Conservation (phyloP, 2,797 vertebrate species). For the Gadopsis marmoratus region DNA sequence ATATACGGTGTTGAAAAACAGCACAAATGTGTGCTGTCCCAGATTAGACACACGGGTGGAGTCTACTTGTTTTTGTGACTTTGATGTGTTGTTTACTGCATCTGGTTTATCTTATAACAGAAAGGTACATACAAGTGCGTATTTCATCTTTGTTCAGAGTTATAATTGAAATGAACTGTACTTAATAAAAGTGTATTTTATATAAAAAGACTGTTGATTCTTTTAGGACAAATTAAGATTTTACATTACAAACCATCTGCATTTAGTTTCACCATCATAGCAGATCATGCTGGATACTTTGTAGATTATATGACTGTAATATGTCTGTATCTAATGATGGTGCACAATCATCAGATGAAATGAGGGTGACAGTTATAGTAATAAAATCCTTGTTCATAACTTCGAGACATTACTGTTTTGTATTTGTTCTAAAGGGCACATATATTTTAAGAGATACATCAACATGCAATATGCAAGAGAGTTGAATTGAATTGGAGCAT, state of each 20-base stretch:
- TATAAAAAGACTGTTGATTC: not conserved
- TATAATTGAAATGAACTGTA: slow-evolving; percentile 7
- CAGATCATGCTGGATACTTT: not conserved
- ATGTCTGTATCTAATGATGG: not conserved
- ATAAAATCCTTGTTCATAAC: not conserved
- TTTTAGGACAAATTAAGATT: not conserved
- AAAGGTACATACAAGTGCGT: not conserved
- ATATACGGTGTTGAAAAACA: not conserved
- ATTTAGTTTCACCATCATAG: not conserved
- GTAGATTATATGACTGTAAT: not conserved
- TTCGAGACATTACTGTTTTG: not conserved
- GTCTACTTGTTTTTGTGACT: slow-evolving; percentile 7
- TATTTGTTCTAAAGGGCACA: not conserved
- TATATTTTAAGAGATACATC: not conserved
- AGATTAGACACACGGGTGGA: not conserved
- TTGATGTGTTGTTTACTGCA: not conserved
- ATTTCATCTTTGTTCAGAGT: slow-evolving; percentile 7
- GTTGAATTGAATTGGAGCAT: no score
- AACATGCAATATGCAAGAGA: not conserved
- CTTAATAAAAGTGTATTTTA: slow-evolving; percentile 41
- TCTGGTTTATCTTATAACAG: slow-evolving; percentile 9
- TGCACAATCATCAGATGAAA: not conserved
- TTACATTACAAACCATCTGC: not conserved
- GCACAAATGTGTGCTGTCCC: not conserved
- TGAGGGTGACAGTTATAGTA: not conserved